phyloP scores from a whole-genome alignment of 2,888 invertebrate genomes.

The Ernsta delagoae region DNA sequence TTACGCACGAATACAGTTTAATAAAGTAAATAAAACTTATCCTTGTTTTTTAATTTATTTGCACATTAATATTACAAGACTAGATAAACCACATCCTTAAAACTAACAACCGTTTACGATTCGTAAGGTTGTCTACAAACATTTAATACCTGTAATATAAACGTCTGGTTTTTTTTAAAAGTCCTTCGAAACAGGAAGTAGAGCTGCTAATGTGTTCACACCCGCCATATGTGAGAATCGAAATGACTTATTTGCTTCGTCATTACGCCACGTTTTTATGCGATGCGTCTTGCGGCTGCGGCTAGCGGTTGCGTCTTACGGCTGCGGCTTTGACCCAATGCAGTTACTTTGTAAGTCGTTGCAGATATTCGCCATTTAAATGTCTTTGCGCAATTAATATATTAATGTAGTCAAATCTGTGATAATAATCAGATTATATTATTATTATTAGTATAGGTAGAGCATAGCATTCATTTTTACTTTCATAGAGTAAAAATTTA shows the following conservation, averaged over 20 bases:
- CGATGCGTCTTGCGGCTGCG: constrained; percentile 7
- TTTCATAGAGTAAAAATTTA: too few species aligned
- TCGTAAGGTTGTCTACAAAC: constrained; percentile 4
- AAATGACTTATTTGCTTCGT: constrained; percentile 58
- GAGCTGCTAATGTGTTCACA: constrained; percentile 62
- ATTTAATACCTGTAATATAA: constrained; percentile 40
- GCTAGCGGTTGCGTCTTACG: not conserved
- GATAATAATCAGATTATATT: too few species aligned
- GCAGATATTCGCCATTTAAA: not conserved
- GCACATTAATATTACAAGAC: too few species aligned
- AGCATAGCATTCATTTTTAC: too few species aligned
- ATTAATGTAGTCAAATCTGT: too few species aligned
- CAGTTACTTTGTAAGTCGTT: not conserved
- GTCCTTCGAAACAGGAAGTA: constrained; percentile 61
- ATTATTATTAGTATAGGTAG: too few species aligned
- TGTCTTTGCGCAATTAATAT: too few species aligned
- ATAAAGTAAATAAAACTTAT: too few species aligned
- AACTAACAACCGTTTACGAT: not conserved
- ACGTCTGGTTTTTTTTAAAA: constrained; percentile 50
- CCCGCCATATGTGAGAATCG: constrained; percentile 72
- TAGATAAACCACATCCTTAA: too few species aligned
- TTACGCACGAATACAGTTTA: too few species aligned
- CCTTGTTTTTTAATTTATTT: too few species aligned
- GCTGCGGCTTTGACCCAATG: constrained; percentile 15
- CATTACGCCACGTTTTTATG: constrained; percentile 60